phyloP scores from a whole-genome alignment of 2,888 invertebrate genomes.

The Dione juno region DNA sequence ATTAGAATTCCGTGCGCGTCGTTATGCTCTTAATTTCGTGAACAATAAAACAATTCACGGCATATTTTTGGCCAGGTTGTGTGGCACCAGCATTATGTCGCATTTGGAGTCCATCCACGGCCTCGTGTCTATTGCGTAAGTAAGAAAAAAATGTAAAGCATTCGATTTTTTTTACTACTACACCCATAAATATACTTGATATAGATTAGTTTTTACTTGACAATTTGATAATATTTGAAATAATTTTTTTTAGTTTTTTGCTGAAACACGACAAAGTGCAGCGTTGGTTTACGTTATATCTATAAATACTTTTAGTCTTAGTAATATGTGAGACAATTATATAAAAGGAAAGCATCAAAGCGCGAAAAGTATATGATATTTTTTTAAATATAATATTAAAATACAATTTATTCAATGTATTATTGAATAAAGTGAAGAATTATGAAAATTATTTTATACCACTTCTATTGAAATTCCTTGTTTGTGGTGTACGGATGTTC shows the following conservation, averaged over 20 bases:
- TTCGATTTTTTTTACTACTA: not conserved
- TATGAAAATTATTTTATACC: not conserved
- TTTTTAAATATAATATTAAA: too few species aligned
- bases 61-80: constrained; percentile 21
- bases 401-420: too few species aligned
- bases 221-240: too few species aligned
- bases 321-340: too few species aligned
- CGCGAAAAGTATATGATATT: too few species aligned
- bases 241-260: too few species aligned
- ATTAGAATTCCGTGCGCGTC: constrained; percentile 12
- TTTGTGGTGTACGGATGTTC: constrained; percentile 30
- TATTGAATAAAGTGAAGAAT: too few species aligned
- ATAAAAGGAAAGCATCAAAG: too few species aligned
- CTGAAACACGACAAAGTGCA: too few species aligned
- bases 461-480: not conserved
- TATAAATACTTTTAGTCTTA: too few species aligned
- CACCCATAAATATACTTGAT: not conserved
- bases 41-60: constrained; percentile 22
- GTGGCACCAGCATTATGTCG: constrained; percentile 7
- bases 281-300: too few species aligned
- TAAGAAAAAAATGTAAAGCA: not conserved
- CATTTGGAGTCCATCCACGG: constrained; percentile 5
- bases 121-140: not conserved
- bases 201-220: too few species aligned
- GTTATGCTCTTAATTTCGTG: constrained; percentile 20